Conservation (phyloP, 2,888 invertebrate genomes). For the Eucera pruinosa region DNA sequence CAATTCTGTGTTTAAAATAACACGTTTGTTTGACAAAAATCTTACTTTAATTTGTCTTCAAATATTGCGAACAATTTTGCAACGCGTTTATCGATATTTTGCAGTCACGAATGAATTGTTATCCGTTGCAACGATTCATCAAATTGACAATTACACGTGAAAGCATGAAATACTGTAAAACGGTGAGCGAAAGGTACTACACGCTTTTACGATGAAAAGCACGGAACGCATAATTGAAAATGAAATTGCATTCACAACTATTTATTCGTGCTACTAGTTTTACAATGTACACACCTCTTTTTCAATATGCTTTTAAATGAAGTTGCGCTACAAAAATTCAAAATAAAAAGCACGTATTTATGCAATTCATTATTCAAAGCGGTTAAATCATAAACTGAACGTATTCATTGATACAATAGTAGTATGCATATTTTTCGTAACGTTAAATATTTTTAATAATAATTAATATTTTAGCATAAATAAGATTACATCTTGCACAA, state of each 20-base stretch:
- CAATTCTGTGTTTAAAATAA: too few relatives aligned
- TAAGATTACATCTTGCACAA: too few relatives aligned
- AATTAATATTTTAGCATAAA: too few relatives aligned
- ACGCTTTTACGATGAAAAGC: background rate
- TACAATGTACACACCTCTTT: background rate
- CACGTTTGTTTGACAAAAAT: too few relatives aligned
- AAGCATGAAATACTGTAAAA: background rate
- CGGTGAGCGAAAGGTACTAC: background rate
- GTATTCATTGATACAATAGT: too few relatives aligned
- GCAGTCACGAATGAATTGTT: background rate
- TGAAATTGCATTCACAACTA: constrained; percentile 27
- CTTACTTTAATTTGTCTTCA: too few relatives aligned
- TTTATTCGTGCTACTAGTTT: constrained; percentile 24
- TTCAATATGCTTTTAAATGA: background rate
- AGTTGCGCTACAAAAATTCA: background rate
- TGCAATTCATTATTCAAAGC: too few relatives aligned
- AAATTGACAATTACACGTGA: too few relatives aligned
- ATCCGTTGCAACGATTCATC: constrained; percentile 6
- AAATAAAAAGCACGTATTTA: too few relatives aligned
- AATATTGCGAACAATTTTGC: background rate
- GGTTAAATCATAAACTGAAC: too few relatives aligned
- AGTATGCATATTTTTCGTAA: too few relatives aligned
- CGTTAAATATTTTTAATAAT: too few relatives aligned
- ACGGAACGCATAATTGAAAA: constrained; percentile 5
- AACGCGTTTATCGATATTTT: background rate